These are phyloP conservation scores for Notechis scutatus DNA, from an alignment of 2,113 vertebrate species.

Conservation along the genomic window DNA sequence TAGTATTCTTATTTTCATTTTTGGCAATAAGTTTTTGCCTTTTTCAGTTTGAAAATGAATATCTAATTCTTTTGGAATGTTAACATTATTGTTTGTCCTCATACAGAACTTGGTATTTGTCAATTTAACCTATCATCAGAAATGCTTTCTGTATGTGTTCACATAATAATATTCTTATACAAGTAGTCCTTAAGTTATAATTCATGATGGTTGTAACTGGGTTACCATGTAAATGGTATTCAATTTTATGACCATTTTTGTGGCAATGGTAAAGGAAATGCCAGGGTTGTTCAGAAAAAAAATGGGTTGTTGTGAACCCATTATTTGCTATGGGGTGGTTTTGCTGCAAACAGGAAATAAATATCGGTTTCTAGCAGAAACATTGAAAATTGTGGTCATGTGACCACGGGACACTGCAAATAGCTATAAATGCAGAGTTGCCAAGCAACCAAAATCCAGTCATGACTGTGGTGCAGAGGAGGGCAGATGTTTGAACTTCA, in stretches of 20 bases:
- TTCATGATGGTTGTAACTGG: too few relatives aligned
- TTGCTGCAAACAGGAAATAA: too few relatives aligned
- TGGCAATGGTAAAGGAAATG: too few relatives aligned
- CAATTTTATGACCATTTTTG: too few relatives aligned
- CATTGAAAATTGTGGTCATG: too few relatives aligned
- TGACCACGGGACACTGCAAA: too few relatives aligned
- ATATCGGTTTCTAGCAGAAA: too few relatives aligned
- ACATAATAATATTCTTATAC: background rate
- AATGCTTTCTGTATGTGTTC: background rate
- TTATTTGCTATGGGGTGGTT: too few relatives aligned
- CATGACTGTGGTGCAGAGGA: background rate
- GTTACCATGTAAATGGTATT: too few relatives aligned
- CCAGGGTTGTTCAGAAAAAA: too few relatives aligned
- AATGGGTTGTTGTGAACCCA: too few relatives aligned
- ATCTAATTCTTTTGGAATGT: background rate
- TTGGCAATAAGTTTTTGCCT: background rate
- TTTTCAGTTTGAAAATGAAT: background rate
- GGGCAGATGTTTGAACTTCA: background rate
- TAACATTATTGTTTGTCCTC: background rate
- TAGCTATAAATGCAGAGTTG: background rate
- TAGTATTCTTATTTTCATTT: background rate
- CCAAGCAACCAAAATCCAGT: background rate
- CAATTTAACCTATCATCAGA: background rate
- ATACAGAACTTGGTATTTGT: background rate
- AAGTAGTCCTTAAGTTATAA: too few relatives aligned